These are phyloP conservation scores for Rosalia funebris DNA, from an alignment of 2,888 invertebrate genomes.

Conservation along the genomic window DNA sequence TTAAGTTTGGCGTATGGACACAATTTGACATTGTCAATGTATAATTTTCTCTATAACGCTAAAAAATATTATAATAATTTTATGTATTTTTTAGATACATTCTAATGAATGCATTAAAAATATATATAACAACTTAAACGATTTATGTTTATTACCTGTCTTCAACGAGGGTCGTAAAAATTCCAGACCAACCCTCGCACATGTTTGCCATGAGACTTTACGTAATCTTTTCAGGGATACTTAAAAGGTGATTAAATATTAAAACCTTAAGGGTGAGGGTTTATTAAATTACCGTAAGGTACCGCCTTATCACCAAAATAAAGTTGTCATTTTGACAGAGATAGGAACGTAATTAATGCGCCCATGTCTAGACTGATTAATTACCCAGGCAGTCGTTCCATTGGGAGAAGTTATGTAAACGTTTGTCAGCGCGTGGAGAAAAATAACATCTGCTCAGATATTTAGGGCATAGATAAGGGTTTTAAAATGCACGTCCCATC, in stretches of 20 bases:
- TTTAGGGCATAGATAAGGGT: background rate
- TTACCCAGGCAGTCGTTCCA: background rate
- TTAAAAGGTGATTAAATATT: slow-evolving; percentile 6
- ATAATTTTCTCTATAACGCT: too few relatives aligned
- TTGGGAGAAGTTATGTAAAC: slow-evolving; percentile 3
- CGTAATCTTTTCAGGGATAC: background rate
- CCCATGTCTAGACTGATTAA: slow-evolving; percentile 25
- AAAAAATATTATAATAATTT: too few relatives aligned
- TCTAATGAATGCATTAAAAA: too few relatives aligned
- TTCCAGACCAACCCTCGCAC: background rate
- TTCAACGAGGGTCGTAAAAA: background rate
- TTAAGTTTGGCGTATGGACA: too few relatives aligned
- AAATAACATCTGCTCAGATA: slow-evolving; percentile 21
- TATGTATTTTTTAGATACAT: too few relatives aligned
- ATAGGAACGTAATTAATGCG: slow-evolving; percentile 21
- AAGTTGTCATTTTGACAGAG: slow-evolving; percentile 27
- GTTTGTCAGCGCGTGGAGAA: slow-evolving; percentile 25
- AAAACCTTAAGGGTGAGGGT: slow-evolving; percentile 1
- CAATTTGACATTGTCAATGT: too few relatives aligned
- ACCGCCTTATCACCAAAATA: slow-evolving; percentile 24
- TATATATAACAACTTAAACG: too few relatives aligned
- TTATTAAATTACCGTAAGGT: slow-evolving; percentile 17
- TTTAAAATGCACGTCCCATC: too few relatives aligned
- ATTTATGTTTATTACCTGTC: background rate
- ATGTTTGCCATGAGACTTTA: too few relatives aligned